phyloP scores from a whole-genome alignment of 2,888 invertebrate genomes.

The Athripsodes cinereus region DNA sequence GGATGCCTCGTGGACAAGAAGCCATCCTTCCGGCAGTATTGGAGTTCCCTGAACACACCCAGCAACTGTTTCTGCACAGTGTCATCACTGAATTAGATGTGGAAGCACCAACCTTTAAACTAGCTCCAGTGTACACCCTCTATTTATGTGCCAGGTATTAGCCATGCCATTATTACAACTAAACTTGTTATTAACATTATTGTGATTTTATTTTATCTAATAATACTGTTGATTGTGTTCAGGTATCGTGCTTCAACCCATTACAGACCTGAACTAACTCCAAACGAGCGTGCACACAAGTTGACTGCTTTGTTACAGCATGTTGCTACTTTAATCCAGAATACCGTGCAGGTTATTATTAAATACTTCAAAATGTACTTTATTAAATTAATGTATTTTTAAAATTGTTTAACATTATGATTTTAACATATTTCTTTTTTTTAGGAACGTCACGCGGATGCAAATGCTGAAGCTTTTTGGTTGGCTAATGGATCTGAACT shows the following conservation, averaged over 20 bases:
- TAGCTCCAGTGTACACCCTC: conserved; percentile 94
- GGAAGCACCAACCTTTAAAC: conserved; percentile 83
- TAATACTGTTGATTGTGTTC: too few relatives aligned
- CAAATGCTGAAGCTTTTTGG: conserved; percentile 88
- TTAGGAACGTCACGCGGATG: conserved; percentile 78
- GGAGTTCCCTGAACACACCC: conserved; percentile 92
- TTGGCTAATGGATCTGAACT: conserved; percentile 97
- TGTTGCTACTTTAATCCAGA: conserved; percentile 81
- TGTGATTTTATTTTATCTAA: too few relatives aligned
- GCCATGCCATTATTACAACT: too few relatives aligned
- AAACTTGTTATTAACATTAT: too few relatives aligned
- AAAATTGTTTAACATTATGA: background rate
- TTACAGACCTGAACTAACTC: conserved; percentile 87
- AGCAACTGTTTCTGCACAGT: conserved; percentile 84
- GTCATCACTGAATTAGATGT: conserved; percentile 86
- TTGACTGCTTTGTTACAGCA: conserved; percentile 85
- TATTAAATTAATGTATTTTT: too few relatives aligned
- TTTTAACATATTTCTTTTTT: background rate
- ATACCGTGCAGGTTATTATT: conserved; percentile 66
- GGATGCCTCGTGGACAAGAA: conserved; percentile 63
- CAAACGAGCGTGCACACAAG: conserved; percentile 86
- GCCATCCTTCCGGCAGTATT: conserved; percentile 90
- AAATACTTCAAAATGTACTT: background rate
- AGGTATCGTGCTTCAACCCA: conserved; percentile 91
- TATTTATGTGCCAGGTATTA: conserved; percentile 83